Conservation (phyloP, 2,113 vertebrate genomes). For the Pyrgilauda ruficollis region DNA sequence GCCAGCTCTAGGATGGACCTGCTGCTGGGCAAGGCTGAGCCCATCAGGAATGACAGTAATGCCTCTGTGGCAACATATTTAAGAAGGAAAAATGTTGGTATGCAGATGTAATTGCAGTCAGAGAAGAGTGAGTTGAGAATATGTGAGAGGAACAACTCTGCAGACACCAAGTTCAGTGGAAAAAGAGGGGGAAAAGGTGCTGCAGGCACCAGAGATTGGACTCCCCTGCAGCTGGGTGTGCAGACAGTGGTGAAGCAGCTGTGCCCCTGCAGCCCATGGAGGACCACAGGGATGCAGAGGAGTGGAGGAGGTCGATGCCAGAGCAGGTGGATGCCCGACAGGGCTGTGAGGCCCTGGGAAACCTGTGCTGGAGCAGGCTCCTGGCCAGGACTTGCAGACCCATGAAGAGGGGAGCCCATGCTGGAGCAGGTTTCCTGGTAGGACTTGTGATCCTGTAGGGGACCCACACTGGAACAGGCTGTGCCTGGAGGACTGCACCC, state of each 20-base stretch:
- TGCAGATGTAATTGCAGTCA: neutral
- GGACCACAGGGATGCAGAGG: neutral
- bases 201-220: neutral
- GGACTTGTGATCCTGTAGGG: neutral
- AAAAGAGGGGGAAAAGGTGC: neutral
- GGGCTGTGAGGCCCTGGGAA: neutral
- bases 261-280: neutral
- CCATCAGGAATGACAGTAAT: neutral
- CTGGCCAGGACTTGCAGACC: neutral
- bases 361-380: neutral
- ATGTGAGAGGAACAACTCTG: neutral
- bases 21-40: accelerated
- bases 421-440: neutral
- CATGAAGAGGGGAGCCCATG: neutral
- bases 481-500: neutral
- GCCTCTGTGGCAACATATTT: neutral
- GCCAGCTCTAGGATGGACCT: neutral
- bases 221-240: neutral
- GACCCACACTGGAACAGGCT: neutral
- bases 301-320: neutral
- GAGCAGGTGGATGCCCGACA: neutral
- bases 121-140: neutral
- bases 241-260: neutral
- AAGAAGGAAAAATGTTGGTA: neutral
- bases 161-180: neutral